phyloP scores from a whole-genome alignment of 1,140 invertebrate genomes.

The Drosophila lowei region DNA sequence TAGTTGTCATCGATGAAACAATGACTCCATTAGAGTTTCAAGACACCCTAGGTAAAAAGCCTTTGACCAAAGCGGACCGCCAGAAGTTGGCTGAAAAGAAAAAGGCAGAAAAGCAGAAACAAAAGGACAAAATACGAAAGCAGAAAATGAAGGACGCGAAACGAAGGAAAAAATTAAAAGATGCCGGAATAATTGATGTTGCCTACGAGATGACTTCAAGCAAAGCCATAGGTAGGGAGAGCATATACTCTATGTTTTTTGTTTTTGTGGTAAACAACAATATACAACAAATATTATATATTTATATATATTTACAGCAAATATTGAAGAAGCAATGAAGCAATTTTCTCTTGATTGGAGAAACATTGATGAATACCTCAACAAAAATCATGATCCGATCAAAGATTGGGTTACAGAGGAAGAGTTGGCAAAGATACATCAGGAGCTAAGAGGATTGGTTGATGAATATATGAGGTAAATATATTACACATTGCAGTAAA shows the following conservation, averaged over 20 bases:
- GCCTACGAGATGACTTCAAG: constrained; percentile 48
- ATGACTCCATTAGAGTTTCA: constrained; percentile 84
- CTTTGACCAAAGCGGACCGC: constrained; percentile 73
- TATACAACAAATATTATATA: no score
- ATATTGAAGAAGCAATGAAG: constrained; percentile 77
- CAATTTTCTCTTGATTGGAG: constrained; percentile 84
- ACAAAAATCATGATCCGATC: constrained; percentile 83
- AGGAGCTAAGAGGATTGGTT: constrained; percentile 84
- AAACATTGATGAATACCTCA: constrained; percentile 78
- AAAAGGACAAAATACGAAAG: constrained; percentile 57
- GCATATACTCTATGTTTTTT: neutral
- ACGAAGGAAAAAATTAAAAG: constrained; percentile 67
- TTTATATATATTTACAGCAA: constrained; percentile 32
- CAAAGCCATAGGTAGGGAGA: constrained; percentile 57
- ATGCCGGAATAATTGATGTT: constrained; percentile 76
- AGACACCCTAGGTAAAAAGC: constrained; percentile 72
- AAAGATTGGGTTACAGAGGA: constrained; percentile 84
- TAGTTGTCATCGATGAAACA: constrained; percentile 84
- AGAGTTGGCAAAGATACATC: constrained; percentile 84
- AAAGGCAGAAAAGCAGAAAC: constrained; percentile 58
- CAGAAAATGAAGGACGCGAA: constrained; percentile 72
- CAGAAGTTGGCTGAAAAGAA: constrained; percentile 62
- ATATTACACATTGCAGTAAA: neutral
- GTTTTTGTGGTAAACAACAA: no score
- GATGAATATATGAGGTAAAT: constrained; percentile 85